Percentiles rank a stretch among this genome's conserved stretches.
phyloP scores from a whole-genome alignment of 2,888 invertebrate genomes.

The Drosophila nr. fundita region DNA sequence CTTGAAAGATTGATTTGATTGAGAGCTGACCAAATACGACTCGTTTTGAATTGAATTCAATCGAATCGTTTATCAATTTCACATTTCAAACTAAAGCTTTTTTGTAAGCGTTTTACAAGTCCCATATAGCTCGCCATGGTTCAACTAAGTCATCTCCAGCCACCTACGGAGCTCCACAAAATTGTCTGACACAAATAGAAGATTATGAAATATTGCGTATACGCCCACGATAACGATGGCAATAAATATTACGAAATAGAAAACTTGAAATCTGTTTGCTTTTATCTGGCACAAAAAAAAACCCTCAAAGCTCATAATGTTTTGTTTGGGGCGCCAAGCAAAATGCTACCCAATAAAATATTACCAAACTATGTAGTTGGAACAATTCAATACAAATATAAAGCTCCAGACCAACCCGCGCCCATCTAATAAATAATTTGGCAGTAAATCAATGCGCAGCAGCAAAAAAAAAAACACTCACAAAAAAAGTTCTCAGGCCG shows the following conservation, averaged over 20 bases:
- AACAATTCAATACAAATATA: slow-evolving; percentile 12
- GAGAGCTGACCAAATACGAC: background rate
- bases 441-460: slow-evolving; percentile 66
- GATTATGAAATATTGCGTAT: slow-evolving; percentile 73
- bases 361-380: slow-evolving; percentile 40
- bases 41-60: background rate
- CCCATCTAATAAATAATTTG: slow-evolving; percentile 69
- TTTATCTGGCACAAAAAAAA: slow-evolving; percentile 64
- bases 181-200: slow-evolving; percentile 28
- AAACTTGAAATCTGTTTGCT: slow-evolving; percentile 61
- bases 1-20: background rate
- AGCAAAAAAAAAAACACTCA: slow-evolving; percentile 9
- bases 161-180: slow-evolving; percentile 45
- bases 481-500: slow-evolving; percentile 51
- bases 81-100: background rate
- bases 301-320: slow-evolving; percentile 28
- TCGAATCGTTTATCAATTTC: background rate
- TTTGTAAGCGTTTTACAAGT: slow-evolving; percentile 7
- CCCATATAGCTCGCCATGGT: slow-evolving; percentile 25
- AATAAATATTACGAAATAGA: slow-evolving; percentile 54
- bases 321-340: slow-evolving; percentile 56
- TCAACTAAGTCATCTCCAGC: slow-evolving; percentile 25
- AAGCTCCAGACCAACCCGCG: slow-evolving; percentile 27
- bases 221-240: slow-evolving; percentile 63
- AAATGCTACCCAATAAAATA: slow-evolving; percentile 44